phyloP scores from a whole-genome alignment of 2,797 vertebrate genomes.

The Semotilus atromaculatus region DNA sequence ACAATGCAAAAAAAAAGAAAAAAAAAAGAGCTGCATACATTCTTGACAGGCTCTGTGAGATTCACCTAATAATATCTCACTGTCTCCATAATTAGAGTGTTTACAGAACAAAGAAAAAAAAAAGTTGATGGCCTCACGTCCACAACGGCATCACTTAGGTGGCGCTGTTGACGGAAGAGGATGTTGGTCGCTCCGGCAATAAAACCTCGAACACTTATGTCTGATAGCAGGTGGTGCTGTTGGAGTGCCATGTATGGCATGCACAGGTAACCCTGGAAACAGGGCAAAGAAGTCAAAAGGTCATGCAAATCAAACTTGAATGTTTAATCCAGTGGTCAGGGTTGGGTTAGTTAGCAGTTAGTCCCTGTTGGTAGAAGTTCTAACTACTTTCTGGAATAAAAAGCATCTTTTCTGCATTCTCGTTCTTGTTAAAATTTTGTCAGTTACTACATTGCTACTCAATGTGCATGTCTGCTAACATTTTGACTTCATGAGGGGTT shows the following conservation, averaged over 20 bases:
- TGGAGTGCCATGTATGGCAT: slow-evolving; percentile 98
- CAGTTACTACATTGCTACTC: not conserved
- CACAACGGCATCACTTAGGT: slow-evolving; percentile 92
- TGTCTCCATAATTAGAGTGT: not conserved
- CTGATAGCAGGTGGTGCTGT: slow-evolving; percentile 96
- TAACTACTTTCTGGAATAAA: not conserved
- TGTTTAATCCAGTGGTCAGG: slow-evolving; percentile 2
- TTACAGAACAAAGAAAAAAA: not conserved
- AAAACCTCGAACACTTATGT: slow-evolving; percentile 91
- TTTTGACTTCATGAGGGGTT: not conserved
- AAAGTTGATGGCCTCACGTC: slow-evolving; percentile 77
- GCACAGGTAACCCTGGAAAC: slow-evolving; percentile 91
- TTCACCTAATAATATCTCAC: not conserved
- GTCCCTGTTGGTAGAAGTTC: not conserved
- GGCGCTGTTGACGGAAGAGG: slow-evolving; percentile 95
- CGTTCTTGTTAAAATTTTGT: not conserved
- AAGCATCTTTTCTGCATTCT: not conserved
- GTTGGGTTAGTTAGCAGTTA: not conserved
- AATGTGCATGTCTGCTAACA: no score
- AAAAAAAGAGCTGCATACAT: not conserved
- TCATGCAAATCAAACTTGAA: not conserved
- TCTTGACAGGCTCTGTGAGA: not conserved
- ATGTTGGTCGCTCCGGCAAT: slow-evolving; percentile 97
- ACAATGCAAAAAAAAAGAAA: not conserved
- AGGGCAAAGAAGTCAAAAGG: slow-evolving; percentile 6